Base-by-base conservation (phyloP, 2,888 invertebrate species). In the Himalopsyche anomala region DNA sequence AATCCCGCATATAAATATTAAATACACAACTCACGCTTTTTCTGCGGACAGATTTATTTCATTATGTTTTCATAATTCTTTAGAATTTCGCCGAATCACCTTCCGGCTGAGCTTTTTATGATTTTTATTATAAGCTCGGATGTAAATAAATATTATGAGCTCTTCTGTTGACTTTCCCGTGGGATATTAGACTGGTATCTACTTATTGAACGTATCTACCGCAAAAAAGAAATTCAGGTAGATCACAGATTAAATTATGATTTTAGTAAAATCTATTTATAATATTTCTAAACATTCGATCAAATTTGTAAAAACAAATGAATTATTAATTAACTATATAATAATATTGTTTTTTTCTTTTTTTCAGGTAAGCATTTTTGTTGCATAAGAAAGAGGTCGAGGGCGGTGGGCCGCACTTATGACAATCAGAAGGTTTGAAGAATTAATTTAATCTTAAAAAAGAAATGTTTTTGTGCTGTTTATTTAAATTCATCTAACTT, bases 51-150 rank as follows among this genome's bases (percentile, higher is more conserved):
- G 74, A 74, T 74, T 74, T 74, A 74, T 74, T 74, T 74, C 74
- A 36, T 38, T 74, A 36, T 55, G 38, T 83, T 83, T 42, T 62
- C 69, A 83, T 69, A 69, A 54, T 82, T 84, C 84, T 55, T 79
- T 74, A 81, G 62, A 84, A 84, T 84, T 56, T 42, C 54, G 84
- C 62, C 84, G 84, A 85, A 82, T 85, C 87, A 84, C 54, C 85
- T 84, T 87, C 87, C 87, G 87, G 87, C 86, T 86, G 9, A n/a
- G 56, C 55, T 83, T 55, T 85, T 80, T 81, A 42, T 81, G 81
- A 51, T 81, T 81, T 51, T 81, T 81, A 15, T 51, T 51, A 74
- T 74, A 74, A 74, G 74, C 74, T 74, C 74, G 74, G 74, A 74
- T 74, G 74, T 74, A 74, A 38, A 74, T 74, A 74, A 74, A 74